A percentile compares a stretch with the other conserved stretches of the same genome.
Evolutionary conservation across 2,888 invertebrate genomes (phyloP).

Genomic region (Eupithecia exiguata): DNA sequence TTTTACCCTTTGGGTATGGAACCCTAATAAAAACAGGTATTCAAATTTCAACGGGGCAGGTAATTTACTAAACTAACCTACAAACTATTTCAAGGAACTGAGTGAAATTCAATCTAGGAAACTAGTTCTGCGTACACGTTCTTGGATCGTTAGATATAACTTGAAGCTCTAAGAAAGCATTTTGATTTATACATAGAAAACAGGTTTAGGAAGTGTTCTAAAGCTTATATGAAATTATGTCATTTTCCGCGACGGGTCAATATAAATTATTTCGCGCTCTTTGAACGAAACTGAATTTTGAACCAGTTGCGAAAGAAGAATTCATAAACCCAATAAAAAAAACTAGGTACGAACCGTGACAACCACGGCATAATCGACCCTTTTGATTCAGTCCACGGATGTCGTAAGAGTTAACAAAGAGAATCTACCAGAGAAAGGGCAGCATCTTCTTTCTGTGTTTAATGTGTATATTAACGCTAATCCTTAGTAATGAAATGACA

Average conservation of each 20-base stretch:
- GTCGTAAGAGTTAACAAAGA: too few species aligned
- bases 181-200: neutral
- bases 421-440: too few species aligned
- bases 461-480: too few species aligned
- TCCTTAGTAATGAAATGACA: too few species aligned
- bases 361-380: too few species aligned
- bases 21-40: neutral
- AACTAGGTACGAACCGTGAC: too few species aligned
- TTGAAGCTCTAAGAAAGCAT: constrained; percentile 1
- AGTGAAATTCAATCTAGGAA: constrained; percentile 7
- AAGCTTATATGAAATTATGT: neutral
- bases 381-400: too few species aligned
- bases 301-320: neutral
- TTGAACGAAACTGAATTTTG: neutral
- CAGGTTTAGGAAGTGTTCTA: neutral
- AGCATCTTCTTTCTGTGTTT: too few species aligned
- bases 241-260: neutral
- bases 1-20: too few species aligned
- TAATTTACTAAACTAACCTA: neutral
- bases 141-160: neutral
- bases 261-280: neutral
- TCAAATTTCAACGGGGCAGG: neutral
- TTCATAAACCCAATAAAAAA: neutral
- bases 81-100: neutral
- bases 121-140: neutral